Evolutionary conservation across 1,140 invertebrate genomes (phyloP).

Genomic region (Samia ricini): DNA sequence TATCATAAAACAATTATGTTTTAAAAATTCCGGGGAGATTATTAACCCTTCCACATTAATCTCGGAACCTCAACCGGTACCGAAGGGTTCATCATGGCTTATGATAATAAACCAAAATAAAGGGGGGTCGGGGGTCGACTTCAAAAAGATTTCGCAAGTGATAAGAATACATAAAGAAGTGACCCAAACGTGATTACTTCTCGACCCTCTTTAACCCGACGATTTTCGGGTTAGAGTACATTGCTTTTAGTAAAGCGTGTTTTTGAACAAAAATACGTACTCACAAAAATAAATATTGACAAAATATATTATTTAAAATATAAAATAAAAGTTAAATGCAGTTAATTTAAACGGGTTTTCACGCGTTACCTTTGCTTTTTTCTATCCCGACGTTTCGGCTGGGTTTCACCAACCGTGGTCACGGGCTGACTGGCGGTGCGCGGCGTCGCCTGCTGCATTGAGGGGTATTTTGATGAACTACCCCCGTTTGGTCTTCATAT

Average conservation of each 20-base stretch:
- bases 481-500: no score
- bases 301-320: no score
- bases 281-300: no score
- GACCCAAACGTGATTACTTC: conserved; percentile 1
- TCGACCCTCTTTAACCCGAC: not conserved
- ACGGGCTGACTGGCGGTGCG: no score
- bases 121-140: not conserved
- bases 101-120: not conserved
- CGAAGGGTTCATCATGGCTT: not conserved
- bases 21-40: not conserved
- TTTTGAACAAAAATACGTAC: no score
- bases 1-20: not conserved
- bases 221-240: not conserved
- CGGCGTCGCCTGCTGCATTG: no score
- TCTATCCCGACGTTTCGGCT: no score
- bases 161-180: conserved; percentile 1
- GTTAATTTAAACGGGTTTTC: no score
- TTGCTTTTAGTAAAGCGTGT: not conserved
- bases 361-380: no score
- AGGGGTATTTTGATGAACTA: no score
- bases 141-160: not conserved
- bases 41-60: not conserved
- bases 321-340: no score
- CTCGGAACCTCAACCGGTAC: not conserved
- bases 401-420: no score